Evolutionary conservation across 1,140 invertebrate species (phyloP).

Genomic region (Epicauta chinensis): DNA sequence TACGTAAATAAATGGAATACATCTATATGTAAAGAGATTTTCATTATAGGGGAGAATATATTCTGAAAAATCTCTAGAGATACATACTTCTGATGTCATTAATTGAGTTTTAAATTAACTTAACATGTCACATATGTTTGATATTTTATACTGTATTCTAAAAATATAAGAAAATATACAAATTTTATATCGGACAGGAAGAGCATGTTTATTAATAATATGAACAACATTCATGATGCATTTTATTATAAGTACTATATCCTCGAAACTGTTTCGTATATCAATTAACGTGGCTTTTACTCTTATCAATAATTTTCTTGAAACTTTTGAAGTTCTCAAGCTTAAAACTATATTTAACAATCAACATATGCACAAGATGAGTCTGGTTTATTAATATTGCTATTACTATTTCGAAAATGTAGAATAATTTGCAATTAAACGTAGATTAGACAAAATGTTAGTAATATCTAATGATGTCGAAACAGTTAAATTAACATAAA

Average conservation of each 20-base stretch:
- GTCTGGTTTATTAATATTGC: too few species aligned
- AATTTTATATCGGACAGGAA: conserved; percentile 13
- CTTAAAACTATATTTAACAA: too few species aligned
- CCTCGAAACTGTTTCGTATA: conserved; percentile 6
- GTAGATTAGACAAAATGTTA: too few species aligned
- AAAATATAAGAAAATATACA: conserved; percentile 11
- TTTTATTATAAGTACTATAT: conserved; percentile 4
- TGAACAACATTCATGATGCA: conserved; percentile 6
- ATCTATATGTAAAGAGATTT: too few species aligned
- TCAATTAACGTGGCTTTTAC: conserved; percentile 5
- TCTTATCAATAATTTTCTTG: too few species aligned
- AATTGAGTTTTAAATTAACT: conserved; percentile 26
- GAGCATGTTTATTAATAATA: conserved; percentile 11
- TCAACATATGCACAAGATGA: too few species aligned
- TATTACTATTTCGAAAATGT: too few species aligned
- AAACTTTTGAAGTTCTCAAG: too few species aligned
- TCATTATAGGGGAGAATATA: conserved; percentile 7
- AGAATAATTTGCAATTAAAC: too few species aligned
- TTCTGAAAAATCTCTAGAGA: conserved; percentile 15
- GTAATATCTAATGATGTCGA: too few species aligned
- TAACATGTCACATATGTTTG: conserved; percentile 15
- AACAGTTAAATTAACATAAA: too few species aligned
- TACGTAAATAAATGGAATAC: too few species aligned
- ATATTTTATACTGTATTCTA: conserved; percentile 15
- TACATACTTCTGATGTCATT: not conserved